Conservation (phyloP, 2,888 invertebrate genomes). For the Ptychoptera albimana region DNA sequence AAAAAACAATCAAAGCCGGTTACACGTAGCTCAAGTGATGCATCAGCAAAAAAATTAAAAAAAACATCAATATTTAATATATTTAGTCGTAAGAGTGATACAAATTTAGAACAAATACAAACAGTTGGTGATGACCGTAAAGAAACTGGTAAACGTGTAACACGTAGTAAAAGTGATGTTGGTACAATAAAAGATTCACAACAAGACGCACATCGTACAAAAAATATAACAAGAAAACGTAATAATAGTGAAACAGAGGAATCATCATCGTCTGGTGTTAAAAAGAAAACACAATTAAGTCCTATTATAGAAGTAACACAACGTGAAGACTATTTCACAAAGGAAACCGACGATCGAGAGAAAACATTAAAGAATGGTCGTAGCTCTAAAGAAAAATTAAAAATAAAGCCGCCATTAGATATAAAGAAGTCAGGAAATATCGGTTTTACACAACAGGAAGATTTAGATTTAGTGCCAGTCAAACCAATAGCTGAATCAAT, state of each 20-base stretch:
- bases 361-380: slow-evolving; percentile 5
- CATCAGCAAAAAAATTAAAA: slow-evolving; percentile 33
- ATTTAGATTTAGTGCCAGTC: slow-evolving; percentile 29
- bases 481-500: slow-evolving; percentile 30
- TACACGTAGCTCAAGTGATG: slow-evolving; percentile 41
- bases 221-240: slow-evolving; percentile 34
- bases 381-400: slow-evolving; percentile 7
- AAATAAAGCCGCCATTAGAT: not conserved
- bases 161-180: slow-evolving; percentile 47
- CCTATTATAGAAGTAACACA: slow-evolving; percentile 61
- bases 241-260: slow-evolving; percentile 31
- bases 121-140: not conserved
- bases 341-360: slow-evolving; percentile 11
- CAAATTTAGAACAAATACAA: slow-evolving; percentile 28
- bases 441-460: slow-evolving; percentile 33
- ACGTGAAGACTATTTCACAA: slow-evolving; percentile 48
- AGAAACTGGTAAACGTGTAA: slow-evolving; percentile 28
- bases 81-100: slow-evolving; percentile 42
- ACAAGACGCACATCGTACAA: slow-evolving; percentile 5
- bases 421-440: slow-evolving; percentile 30
- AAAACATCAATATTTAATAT: slow-evolving; percentile 49
- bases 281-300: slow-evolving; percentile 52
- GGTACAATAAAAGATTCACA: slow-evolving; percentile 34
- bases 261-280: slow-evolving; percentile 25
- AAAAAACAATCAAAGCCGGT: slow-evolving; percentile 34